phyloP scores from a whole-genome alignment of 37 sponge, comb jelly and placozoan species.

The Crambe crambe region DNA sequence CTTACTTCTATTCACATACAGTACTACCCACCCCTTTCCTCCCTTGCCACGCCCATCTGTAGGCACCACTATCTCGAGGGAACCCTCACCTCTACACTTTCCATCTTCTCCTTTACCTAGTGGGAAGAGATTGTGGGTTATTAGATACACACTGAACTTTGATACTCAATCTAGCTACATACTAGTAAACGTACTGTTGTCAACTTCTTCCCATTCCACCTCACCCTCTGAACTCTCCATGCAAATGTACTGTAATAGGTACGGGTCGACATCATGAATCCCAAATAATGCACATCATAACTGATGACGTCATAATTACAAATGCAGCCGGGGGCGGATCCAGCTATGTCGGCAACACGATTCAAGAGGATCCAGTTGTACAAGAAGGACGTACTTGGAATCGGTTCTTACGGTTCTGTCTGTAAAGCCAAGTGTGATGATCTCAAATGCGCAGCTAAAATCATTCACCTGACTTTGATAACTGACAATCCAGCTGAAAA shows the following conservation, averaged over 20 bases:
- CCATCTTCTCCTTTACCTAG: background rate
- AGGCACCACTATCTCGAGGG: constrained; percentile 8
- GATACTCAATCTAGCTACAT: too few species aligned
- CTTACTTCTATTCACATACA: background rate
- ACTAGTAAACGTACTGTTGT: background rate
- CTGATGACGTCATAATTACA: background rate
- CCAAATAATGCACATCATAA: too few species aligned
- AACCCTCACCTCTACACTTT: background rate
- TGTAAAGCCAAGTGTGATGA: constrained; percentile 17
- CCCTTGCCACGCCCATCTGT: background rate
- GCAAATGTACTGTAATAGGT: too few species aligned
- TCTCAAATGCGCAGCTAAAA: constrained; percentile 17
- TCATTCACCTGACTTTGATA: constrained; percentile 4
- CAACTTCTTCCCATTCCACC: constrained; percentile 3
- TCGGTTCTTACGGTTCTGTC: constrained; percentile 26
- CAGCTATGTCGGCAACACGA: too few species aligned
- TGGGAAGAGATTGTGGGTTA: too few species aligned
- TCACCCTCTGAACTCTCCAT: background rate
- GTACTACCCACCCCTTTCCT: background rate
- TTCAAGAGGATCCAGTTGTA: background rate
- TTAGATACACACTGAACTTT: too few species aligned
- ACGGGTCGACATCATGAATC: too few species aligned
- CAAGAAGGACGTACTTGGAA: constrained; percentile 1
- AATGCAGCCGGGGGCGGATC: too few species aligned
- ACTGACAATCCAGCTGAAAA: background rate